Base-by-base conservation (phyloP, 2,888 invertebrate species). In the Sinodicranocentrus sp. region DNA sequence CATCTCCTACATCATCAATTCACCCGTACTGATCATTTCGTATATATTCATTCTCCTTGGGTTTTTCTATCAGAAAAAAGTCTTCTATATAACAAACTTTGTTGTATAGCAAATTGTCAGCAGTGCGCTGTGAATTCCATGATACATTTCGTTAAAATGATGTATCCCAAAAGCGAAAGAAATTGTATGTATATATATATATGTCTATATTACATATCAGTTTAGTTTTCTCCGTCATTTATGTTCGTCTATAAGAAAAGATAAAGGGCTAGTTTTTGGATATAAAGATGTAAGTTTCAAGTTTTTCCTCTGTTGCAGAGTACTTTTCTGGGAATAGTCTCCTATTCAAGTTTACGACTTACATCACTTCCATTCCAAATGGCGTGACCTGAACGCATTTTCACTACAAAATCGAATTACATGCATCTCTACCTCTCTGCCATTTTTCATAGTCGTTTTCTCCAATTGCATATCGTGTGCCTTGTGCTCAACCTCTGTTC, bases 301-400 rank as follows among this genome's bases (percentile, higher is more conserved):
- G 6, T 23, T 57, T 57, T 57, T 21, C 23, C 57, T 57, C 21
- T 23, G 23, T 23, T 39, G 23, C 5, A 23, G 25, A 57, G 25
- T 19, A 25, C n/a, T 10, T 33, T 33, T 6, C 5, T 6, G 33
- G 10, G 52, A 59, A 59, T 5, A 48, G 13, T 15, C 23, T 25
- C 13, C 68, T 39, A 33, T 44, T n/a, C 19, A 79, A 72, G 71
- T 79, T 79, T 48, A 59, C 52, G 48, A 48, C 48, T 63, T 78
- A 63, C 79, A 68, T 79, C 84, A 48, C 70, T 73, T 71, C 67
- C 76, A 79, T 76, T 76, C 63, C 70, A 84, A 87, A 82, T 89
- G 87, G 89, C 89, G 89, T 89, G 89, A 89, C 89, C 87, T 85
- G 85, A 80, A 68, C 84, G 85, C 88, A 89, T 89, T 88, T 87